Evolutionary conservation across 2,113 vertebrate genomes (phyloP).

Genomic region (Sinocyclocheilus anophthalmus): DNA sequence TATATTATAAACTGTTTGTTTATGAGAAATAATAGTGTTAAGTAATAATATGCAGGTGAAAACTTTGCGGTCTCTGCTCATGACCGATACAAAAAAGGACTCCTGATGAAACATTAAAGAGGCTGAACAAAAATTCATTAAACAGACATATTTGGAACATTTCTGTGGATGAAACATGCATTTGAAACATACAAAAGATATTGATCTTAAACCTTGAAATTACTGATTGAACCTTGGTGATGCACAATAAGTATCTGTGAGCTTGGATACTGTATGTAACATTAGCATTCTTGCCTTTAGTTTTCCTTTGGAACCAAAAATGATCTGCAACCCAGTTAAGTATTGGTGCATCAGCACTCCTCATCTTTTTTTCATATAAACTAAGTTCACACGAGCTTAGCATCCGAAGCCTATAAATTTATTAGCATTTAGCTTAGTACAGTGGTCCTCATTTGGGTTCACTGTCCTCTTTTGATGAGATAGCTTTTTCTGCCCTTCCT

Average conservation of each 20-base stretch:
- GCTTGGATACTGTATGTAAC: background rate
- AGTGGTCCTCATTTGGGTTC: slow-evolving; percentile 42
- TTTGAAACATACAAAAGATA: background rate
- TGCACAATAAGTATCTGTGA: background rate
- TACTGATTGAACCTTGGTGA: background rate
- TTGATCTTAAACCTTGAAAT: background rate
- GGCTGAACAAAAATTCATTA: background rate
- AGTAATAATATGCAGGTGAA: background rate
- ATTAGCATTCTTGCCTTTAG: slow-evolving; percentile 44
- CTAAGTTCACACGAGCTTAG: slow-evolving; percentile 24
- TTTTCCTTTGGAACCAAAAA: slow-evolving; percentile 9
- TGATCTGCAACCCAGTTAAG: slow-evolving; percentile 23
- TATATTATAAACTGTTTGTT: background rate
- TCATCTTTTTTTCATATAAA: slow-evolving; percentile 1
- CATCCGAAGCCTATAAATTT: slow-evolving; percentile 2
- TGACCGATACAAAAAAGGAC: background rate
- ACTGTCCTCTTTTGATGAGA: slow-evolving; percentile 45
- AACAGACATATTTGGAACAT: background rate
- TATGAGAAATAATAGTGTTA: background rate
- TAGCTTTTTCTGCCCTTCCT: slow-evolving; percentile 29
- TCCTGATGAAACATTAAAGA: background rate
- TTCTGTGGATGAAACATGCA: background rate
- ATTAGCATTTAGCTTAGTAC: slow-evolving; percentile 36
- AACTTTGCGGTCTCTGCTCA: background rate
- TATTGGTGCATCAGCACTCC: slow-evolving; percentile 47